These are phyloP conservation scores for Sympetrum striolatum DNA, from an alignment of 2,888 invertebrate genomes.

Conservation along the genomic window DNA sequence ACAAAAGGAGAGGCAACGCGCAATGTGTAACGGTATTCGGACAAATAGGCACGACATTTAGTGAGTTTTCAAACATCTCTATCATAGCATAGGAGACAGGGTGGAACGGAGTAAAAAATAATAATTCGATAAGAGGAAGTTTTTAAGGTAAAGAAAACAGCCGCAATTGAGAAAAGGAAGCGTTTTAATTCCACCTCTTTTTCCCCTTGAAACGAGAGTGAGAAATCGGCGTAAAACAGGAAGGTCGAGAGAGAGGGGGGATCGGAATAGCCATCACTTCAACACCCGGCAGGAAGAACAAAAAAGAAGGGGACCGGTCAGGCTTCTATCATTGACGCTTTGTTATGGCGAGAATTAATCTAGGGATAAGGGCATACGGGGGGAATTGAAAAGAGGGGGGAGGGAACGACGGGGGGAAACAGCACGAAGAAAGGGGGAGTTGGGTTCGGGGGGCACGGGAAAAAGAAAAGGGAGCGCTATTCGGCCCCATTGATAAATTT, in stretches of 20 bases:
- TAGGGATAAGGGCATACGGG: no score
- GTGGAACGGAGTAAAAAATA: no score
- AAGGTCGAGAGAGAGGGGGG: not conserved
- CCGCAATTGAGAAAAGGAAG: not conserved
- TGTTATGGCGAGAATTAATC: conserved; percentile 21
- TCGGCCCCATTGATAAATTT: conserved; percentile 29
- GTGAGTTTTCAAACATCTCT: no score
- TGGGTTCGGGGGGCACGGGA: not conserved
- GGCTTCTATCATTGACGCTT: not conserved
- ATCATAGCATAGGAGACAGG: no score
- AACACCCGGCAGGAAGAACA: not conserved
- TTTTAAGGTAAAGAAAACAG: no score
- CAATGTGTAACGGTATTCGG: no score
- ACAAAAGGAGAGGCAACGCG: no score
- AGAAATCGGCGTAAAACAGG: not conserved
- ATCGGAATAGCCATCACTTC: not conserved
- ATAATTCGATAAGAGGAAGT: no score
- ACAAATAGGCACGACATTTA: no score
- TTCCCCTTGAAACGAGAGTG: not conserved
- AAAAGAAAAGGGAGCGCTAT: not conserved
- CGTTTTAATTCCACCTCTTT: not conserved
- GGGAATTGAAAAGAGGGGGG: not conserved
- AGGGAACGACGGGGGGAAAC: not conserved
- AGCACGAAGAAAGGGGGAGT: not conserved
- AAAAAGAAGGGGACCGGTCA: not conserved